These are phyloP conservation scores for Microplitis deprimator DNA, from an alignment of 2,888 invertebrate species.

Conservation along the genomic window DNA sequence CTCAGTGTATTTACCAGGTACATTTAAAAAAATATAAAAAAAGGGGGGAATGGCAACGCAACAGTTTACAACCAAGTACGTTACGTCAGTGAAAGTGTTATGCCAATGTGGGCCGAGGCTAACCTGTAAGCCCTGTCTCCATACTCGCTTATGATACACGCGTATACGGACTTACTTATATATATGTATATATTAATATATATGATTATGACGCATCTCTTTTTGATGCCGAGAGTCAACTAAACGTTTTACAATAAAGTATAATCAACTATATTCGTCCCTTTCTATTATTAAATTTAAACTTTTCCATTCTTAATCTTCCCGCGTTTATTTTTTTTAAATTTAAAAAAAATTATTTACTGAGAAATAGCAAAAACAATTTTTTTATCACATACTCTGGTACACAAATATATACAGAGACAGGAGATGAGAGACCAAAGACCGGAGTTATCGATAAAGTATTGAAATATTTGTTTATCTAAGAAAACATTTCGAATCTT, in stretches of 20 bases:
- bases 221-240: conserved; percentile 8
- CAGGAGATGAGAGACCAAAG: too few species aligned
- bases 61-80: conserved; percentile 70
- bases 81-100: conserved; percentile 72
- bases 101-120: conserved; percentile 72
- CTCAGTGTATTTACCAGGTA: conserved; percentile 7
- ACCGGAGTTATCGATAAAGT: background rate
- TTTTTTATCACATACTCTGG: background rate
- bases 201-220: conserved; percentile 37
- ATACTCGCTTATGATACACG: conserved; percentile 46
- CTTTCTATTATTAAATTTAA: too few species aligned
- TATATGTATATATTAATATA: background rate
- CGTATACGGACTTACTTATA: conserved; percentile 24
- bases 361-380: background rate
- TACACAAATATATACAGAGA: background rate
- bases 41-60: conserved; percentile 60
- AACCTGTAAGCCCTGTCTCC: conserved; percentile 71
- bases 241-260: background rate
- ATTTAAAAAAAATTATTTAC: background rate
- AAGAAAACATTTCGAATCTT: background rate
- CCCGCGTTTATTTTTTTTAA: too few species aligned
- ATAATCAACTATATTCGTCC: background rate
- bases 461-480: background rate
- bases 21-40: conserved; percentile 13
- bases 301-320: too few species aligned